Evolutionary conservation across 2,888 invertebrate genomes (phyloP), one percentile per base, ranked within the genome.

Genomic region (Agelastica alni): DNA sequence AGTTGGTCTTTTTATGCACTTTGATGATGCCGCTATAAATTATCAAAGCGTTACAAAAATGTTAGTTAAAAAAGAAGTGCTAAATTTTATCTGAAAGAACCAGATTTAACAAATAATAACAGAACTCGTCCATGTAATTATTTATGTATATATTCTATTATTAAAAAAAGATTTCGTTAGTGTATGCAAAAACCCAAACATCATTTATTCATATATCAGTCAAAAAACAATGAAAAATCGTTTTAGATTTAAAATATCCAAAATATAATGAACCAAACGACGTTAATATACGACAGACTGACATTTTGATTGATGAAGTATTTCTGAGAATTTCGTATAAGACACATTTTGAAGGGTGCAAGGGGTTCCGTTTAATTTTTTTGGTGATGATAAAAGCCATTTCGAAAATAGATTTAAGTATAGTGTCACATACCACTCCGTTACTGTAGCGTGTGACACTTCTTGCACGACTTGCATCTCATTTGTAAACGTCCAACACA

Each of bases 331-430:
- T 60, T 51, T 59, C 42, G 9, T 26, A 26, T 48, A 46, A 26
- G 12, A 51, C 36, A 46, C 26, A 46, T 28, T 46, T 37, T 37
- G 46, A 28, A 56, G 55, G 55, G 52, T 53, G 51, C 51, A 56
- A 46, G 56, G 46, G 59, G 55, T 45, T 39, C 20, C 34, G 53
- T 62, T 60, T 57, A 62, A 64, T 64, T 65, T 65, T 60, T 65
- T 60, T 59, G 57, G 61, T 63, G 65, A 61, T 65, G 64, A 64
- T 65, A 61, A 62, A 65, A 61, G 62, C 48, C 49, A 58, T 58
- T 64, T 60, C 59, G 57, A 60, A 65, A 64, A 65, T 61, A 62
- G 63, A 64, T 56, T 53, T 60, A 56, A 56, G 62, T 59, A 58
- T 60, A 58, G 34, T 55, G 59, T 53, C 57, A 49, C 58, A 55